A percentile compares a stretch with the other conserved stretches of the same genome.
Evolutionary conservation across 2,113 vertebrate genomes (phyloP).

Genomic region (Lates calcarifer): DNA sequence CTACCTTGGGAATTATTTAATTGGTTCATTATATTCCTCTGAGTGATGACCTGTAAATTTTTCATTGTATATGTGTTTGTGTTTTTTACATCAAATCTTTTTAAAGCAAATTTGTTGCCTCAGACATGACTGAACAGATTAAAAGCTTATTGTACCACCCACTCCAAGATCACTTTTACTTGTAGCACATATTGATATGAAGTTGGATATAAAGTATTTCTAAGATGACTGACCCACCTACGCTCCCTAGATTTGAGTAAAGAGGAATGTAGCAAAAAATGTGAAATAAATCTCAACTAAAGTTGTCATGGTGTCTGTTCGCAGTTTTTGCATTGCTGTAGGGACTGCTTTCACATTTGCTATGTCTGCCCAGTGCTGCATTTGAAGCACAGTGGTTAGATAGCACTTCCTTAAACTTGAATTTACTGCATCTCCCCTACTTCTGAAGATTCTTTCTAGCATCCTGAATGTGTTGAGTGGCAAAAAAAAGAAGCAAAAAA

Average conservation of each 20-base stretch:
- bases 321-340: conserved; percentile 54
- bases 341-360: conserved; percentile 22
- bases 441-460: not conserved
- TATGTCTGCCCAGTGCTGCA: not conserved
- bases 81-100: conserved; percentile 81
- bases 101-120: conserved; percentile 77
- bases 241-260: conserved; percentile 78
- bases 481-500: not conserved
- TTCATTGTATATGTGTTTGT: conserved; percentile 79
- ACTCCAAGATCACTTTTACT: conserved; percentile 71
- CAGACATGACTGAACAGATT: conserved; percentile 78
- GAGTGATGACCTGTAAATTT: conserved; percentile 71
- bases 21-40: conserved; percentile 67
- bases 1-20: conserved; percentile 61
- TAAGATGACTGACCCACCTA: conserved; percentile 74
- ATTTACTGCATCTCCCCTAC: conserved; percentile 14
- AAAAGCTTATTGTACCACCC: conserved; percentile 77
- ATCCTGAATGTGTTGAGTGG: conserved; percentile 1
- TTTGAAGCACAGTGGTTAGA: conserved; percentile 5
- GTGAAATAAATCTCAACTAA: conserved; percentile 79
- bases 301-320: conserved; percentile 68
- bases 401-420: conserved; percentile 6
- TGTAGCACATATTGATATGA: conserved; percentile 75
- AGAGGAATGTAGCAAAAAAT: conserved; percentile 80
- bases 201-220: conserved; percentile 78